These are phyloP conservation scores for Peromyscus maniculatus DNA, from an alignment of 2,113 vertebrate genomes.

Conservation along the genomic window DNA sequence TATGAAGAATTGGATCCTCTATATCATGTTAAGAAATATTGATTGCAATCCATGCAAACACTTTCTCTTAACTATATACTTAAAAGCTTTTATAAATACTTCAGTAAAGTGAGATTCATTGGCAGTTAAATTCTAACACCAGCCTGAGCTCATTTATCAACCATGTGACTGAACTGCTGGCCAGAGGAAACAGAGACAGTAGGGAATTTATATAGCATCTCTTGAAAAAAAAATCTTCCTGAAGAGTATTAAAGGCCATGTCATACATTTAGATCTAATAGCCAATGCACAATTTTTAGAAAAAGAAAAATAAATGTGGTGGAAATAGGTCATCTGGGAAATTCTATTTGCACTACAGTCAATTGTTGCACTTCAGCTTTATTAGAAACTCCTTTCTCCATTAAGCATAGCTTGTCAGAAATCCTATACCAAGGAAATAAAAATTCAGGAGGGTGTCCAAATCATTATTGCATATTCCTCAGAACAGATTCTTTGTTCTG, in stretches of 20 bases:
- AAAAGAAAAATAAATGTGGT: slow-evolving; percentile 79
- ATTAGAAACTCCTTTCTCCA: slow-evolving; percentile 73
- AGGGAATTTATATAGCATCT: slow-evolving; percentile 77
- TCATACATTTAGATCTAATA: slow-evolving; percentile 82
- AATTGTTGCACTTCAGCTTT: slow-evolving; percentile 82
- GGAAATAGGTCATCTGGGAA: slow-evolving; percentile 74
- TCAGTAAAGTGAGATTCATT: slow-evolving; percentile 87
- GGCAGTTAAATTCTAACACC: slow-evolving; percentile 85
- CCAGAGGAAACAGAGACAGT: slow-evolving; percentile 65
- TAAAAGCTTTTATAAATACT: slow-evolving; percentile 87
- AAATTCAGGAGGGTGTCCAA: slow-evolving; percentile 82
- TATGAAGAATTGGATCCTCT: slow-evolving; percentile 60
- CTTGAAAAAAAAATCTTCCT: slow-evolving; percentile 86
- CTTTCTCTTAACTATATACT: slow-evolving; percentile 84
- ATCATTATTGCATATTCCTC: slow-evolving; percentile 70
- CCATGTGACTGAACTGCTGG: slow-evolving; percentile 79
- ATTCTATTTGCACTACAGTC: slow-evolving; percentile 79
- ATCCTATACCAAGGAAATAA: slow-evolving; percentile 78
- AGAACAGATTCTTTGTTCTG: slow-evolving; percentile 74
- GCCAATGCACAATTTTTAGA: slow-evolving; percentile 81
- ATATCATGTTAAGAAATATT: slow-evolving; percentile 81
- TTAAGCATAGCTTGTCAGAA: slow-evolving; percentile 78
- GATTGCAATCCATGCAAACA: slow-evolving; percentile 75
- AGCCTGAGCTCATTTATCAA: slow-evolving; percentile 84
- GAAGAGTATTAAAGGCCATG: slow-evolving; percentile 81